Base-by-base conservation (phyloP, 2,888 invertebrate species). In the Sicus ferrugineus region DNA sequence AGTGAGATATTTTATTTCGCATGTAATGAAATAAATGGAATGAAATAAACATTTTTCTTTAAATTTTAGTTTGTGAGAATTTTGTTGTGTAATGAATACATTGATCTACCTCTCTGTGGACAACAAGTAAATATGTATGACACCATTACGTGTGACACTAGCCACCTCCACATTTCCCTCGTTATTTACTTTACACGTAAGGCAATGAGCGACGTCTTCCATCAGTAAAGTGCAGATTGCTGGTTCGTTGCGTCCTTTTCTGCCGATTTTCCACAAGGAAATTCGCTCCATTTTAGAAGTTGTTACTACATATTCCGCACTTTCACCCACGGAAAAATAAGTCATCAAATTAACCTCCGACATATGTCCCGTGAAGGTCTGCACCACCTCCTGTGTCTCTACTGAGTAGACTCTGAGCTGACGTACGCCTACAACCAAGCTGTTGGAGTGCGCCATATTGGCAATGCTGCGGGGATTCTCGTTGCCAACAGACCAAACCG, bases 81-180 rank as follows among this genome's bases (percentile, higher is more conserved):
- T n/a, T n/a, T n/a, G n/a, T n/a, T n/a, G n/a, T n/a, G n/a, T n/a
- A n/a, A n/a, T n/a, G n/a, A n/a, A 54, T 48, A 42, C 42, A 3
- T 19, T 28, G 30, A 56, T 69, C 70, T 69, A 81, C 83, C 93
- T 93, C 85, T 94, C 94, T 46, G 93, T 86, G 74, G 89, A 89
- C 77, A 93, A 91, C 64, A 90, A 88, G 82, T 93, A 96, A 68
- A 93, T 86, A 83, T 95, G 92, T 48, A 93, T 89, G 6, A 91
- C 90, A 0, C 96, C 96, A 78, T 90, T 92, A 75, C 91, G 88
- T 0, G 94, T 93, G 6, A 88, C 76, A 81, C 86, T 82, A 74
- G 88, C 83, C 83, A 86, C 79, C 75, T 86, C 86, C 5, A 85
- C 46, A 0, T 87, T 87, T 0, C 88, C 88, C 4, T 88, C 88